These are phyloP conservation scores for Aphidius gifuensis DNA, from an alignment of 1,140 invertebrate species.

Conservation along the genomic window DNA sequence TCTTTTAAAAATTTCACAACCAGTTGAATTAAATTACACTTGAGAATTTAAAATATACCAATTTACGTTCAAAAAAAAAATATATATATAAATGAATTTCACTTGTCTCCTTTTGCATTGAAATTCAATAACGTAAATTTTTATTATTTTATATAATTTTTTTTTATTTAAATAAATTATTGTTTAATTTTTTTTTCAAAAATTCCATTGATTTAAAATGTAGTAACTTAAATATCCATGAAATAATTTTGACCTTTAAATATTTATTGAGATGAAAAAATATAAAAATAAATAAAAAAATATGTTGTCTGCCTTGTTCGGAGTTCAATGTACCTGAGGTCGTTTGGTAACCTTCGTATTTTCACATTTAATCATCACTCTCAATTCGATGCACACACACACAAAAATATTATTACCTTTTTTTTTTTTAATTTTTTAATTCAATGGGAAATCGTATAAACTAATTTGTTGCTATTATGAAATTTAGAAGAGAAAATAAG, in stretches of 20 bases:
- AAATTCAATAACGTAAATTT: constrained; percentile 2
- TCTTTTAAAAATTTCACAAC: constrained; percentile 18
- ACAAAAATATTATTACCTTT: too few relatives aligned
- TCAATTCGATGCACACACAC: too few relatives aligned
- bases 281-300: too few relatives aligned
- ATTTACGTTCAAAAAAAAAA: constrained; percentile 10
- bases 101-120: neutral
- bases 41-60: constrained; percentile 18
- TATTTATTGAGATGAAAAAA: too few relatives aligned
- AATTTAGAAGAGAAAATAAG: too few relatives aligned
- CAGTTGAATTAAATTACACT: constrained; percentile 23
- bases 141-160: neutral
- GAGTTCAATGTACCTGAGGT: constrained; percentile 25
- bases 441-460: too few relatives aligned
- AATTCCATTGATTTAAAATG: constrained; percentile 11
- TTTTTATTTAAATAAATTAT: constrained; percentile 3
- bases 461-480: too few relatives aligned
- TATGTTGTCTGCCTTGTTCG: too few relatives aligned
- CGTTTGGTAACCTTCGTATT: constrained; percentile 22
- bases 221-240: too few relatives aligned
- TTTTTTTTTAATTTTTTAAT: too few relatives aligned
- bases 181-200: constrained; percentile 8
- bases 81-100: neutral
- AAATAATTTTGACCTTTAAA: too few relatives aligned
- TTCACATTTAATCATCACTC: constrained; percentile 15